A percentile compares a stretch with the other conserved stretches of the same genome.
These are phyloP conservation scores for Cylas formicarius DNA, from an alignment of 1,140 invertebrate species.

Conservation along the genomic window DNA sequence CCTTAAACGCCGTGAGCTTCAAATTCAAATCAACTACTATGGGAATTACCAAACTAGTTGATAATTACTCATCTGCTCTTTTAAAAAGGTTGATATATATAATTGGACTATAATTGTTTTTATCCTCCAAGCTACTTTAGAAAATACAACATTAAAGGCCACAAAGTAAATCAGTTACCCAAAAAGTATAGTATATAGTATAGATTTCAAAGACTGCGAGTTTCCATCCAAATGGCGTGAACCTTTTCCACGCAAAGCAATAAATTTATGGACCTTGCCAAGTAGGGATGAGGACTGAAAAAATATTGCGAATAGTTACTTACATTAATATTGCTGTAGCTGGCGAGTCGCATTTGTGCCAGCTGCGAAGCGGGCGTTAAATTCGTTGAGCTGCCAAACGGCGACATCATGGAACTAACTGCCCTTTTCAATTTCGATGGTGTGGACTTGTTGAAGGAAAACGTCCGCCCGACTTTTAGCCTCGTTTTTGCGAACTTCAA, in stretches of 20 bases:
- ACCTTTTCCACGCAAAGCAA: slow-evolving; percentile 8
- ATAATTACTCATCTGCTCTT: no score
- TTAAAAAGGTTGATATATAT: no score
- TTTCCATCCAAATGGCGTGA: no score
- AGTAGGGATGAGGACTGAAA: neutral
- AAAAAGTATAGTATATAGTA: no score
- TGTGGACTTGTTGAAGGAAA: slow-evolving; percentile 86
- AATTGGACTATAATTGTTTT: no score
- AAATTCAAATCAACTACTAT: no score
- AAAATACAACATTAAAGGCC: no score
- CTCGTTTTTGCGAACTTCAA: slow-evolving; percentile 78
- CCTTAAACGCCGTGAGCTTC: no score
- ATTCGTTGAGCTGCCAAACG: slow-evolving; percentile 72
- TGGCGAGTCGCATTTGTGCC: slow-evolving; percentile 73
- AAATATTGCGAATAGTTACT: slow-evolving; percentile 42
- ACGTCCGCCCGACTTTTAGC: slow-evolving; percentile 80
- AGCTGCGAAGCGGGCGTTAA: slow-evolving; percentile 66
- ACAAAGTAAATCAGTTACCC: no score
- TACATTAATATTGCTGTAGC: slow-evolving; percentile 78
- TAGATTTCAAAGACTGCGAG: no score
- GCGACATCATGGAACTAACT: slow-evolving; percentile 91
- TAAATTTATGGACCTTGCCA: neutral
- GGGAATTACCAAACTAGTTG: no score
- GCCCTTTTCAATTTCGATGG: slow-evolving; percentile 88
- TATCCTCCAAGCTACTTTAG: no score